These are phyloP conservation scores for Erpobdella octoculata DNA, from an alignment of 2,888 invertebrate genomes.

Conservation along the genomic window DNA sequence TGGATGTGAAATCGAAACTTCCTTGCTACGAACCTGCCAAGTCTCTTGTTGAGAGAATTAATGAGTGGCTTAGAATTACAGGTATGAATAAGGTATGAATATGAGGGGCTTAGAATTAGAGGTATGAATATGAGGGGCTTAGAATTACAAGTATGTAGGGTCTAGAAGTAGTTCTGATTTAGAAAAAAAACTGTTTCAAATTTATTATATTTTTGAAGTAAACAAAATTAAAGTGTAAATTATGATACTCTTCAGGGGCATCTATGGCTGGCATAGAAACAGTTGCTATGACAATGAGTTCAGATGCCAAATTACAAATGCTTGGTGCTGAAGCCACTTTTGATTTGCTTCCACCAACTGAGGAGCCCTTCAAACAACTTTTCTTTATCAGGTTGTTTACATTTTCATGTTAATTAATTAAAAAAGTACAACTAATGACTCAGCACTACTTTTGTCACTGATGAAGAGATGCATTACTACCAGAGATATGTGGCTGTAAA, in stretches of 20 bases:
- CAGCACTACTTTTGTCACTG: no score
- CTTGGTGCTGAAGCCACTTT: conserved; percentile 4
- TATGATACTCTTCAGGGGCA: neutral
- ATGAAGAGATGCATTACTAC: no score
- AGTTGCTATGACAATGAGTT: neutral
- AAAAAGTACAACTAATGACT: no score
- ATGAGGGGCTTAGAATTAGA: neutral
- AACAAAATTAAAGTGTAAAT: neutral
- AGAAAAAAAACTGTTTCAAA: no score
- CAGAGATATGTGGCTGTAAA: no score
- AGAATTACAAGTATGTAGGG: no score
- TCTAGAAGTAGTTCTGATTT: no score
- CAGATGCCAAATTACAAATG: neutral
- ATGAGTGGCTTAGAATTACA: conserved; percentile 35
- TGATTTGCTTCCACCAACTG: neutral
- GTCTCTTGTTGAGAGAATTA: conserved; percentile 34
- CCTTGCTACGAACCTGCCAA: conserved; percentile 31
- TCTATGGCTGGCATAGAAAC: neutral
- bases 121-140: no score
- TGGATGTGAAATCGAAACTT: neutral
- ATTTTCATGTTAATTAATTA: no score
- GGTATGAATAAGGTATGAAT: conserved; percentile 23
- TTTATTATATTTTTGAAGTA: no score
- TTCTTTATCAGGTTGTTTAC: conserved; percentile 9
- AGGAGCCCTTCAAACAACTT: conserved; percentile 7